Conservation (phyloP, 2,888 invertebrate genomes). For the Drosophila meridionalis region DNA sequence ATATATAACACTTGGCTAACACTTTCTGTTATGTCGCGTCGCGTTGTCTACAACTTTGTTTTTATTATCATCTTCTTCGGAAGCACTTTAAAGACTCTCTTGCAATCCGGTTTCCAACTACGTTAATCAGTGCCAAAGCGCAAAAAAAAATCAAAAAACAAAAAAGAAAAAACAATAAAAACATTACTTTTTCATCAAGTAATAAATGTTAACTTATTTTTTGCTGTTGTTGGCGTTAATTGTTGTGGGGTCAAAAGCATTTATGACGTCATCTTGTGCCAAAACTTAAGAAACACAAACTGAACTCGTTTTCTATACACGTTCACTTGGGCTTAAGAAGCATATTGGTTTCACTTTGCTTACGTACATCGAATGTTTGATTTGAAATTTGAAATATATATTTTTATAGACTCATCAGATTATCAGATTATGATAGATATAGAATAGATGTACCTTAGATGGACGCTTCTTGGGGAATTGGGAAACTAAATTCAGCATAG, state of each 20-base stretch:
- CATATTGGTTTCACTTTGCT: not conserved
- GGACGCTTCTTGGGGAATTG: not conserved
- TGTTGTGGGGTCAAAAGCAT: constrained; percentile 72
- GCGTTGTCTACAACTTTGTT: constrained; percentile 22
- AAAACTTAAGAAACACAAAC: constrained; percentile 3
- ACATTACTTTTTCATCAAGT: constrained; percentile 15
- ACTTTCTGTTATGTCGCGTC: constrained; percentile 23
- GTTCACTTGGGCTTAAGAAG: not conserved
- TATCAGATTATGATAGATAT: no score
- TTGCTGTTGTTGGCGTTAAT: constrained; percentile 54
- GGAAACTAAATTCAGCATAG: no score
- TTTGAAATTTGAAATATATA: no score
- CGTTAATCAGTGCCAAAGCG: constrained; percentile 41
- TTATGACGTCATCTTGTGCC: constrained; percentile 56
- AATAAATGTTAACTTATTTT: constrained; percentile 32
- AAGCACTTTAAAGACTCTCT: constrained; percentile 50
- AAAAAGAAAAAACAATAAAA: constrained; percentile 38
- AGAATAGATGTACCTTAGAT: not conserved
- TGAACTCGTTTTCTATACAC: constrained; percentile 15
- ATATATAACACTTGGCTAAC: constrained; percentile 40
- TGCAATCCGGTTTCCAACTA: constrained; percentile 59
- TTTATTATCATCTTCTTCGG: constrained; percentile 64
- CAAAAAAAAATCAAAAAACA: constrained; percentile 2
- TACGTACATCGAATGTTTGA: not conserved
- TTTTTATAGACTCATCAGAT: no score